Evolutionary conservation across 2,113 vertebrate species (phyloP).

Genomic region (Cromileptes altivelis): DNA sequence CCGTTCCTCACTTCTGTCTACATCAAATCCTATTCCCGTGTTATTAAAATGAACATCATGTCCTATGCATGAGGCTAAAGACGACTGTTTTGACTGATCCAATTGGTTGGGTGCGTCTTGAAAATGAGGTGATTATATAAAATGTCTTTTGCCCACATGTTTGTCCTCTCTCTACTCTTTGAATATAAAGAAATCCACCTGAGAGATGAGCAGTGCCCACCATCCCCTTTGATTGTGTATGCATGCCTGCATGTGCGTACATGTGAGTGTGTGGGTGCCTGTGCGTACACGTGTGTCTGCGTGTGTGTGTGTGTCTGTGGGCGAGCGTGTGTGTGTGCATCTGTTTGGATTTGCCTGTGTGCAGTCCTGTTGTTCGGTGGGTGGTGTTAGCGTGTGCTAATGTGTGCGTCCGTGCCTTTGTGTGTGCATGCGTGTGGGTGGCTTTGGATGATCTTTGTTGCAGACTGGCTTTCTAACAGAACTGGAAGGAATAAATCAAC

Average conservation of each 20-base stretch:
- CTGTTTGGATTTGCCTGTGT: constrained; percentile 24
- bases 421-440: constrained; percentile 12
- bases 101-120: constrained; percentile 3
- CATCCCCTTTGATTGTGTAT: constrained; percentile 48
- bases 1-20: constrained; percentile 19
- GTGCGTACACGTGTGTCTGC: neutral
- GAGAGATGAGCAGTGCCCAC: constrained; percentile 53
- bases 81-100: constrained; percentile 23
- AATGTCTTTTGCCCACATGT: constrained; percentile 30
- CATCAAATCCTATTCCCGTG: constrained; percentile 19
- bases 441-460: constrained; percentile 64
- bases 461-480: constrained; percentile 51
- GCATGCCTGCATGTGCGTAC: neutral
- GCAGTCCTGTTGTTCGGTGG: constrained; percentile 21
- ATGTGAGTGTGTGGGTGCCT: neutral
- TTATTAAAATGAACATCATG: constrained; percentile 35
- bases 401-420: constrained; percentile 16
- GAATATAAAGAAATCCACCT: constrained; percentile 62
- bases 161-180: constrained; percentile 46
- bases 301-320: neutral
- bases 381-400: constrained; percentile 26
- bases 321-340: constrained; percentile 31
- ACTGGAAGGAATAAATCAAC: constrained; percentile 63
- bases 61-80: constrained; percentile 4
- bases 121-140: constrained; percentile 57